A percentile compares a stretch with the other conserved stretches of the same genome.
Conservation (phyloP, 2,113 vertebrate genomes). For the Piprites chloris region DNA sequence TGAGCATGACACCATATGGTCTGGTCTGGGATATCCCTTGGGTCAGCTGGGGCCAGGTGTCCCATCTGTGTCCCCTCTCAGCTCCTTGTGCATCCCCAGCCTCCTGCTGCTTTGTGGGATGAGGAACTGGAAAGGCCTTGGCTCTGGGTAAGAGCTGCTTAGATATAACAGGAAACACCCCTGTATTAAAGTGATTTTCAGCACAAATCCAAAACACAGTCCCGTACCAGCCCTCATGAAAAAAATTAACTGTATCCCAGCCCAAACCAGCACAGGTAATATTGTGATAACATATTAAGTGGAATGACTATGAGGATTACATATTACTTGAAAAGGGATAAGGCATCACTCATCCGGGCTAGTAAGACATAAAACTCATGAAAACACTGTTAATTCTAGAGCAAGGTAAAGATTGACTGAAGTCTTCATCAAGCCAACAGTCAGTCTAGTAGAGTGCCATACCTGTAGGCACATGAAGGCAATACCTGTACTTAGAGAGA, state of each 20-base stretch:
- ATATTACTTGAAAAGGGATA: neutral
- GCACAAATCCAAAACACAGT: neutral
- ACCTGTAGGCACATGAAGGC: neutral
- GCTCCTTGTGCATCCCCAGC: neutral
- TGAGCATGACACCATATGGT: rapidly evolving
- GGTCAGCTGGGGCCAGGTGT: neutral
- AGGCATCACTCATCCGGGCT: neutral
- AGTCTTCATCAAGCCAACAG: neutral
- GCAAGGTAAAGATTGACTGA: neutral
- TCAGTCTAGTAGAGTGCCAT: neutral
- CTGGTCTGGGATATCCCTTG: neutral
- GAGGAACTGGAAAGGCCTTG: neutral
- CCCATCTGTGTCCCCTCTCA: neutral
- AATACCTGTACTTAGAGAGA: neutral
- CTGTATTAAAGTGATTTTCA: neutral
- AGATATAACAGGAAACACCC: rapidly evolving
- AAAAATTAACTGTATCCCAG: neutral
- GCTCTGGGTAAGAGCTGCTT: neutral
- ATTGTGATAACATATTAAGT: neutral
- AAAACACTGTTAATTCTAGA: neutral
- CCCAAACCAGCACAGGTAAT: neutral
- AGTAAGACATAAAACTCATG: neutral
- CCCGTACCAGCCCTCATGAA: neutral
- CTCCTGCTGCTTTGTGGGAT: rapidly evolving
- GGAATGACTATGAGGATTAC: neutral